Percentiles rank a stretch among this genome's conserved stretches.
phyloP scores from a whole-genome alignment of 2,888 invertebrate genomes.

The Acrobasis suavella region DNA sequence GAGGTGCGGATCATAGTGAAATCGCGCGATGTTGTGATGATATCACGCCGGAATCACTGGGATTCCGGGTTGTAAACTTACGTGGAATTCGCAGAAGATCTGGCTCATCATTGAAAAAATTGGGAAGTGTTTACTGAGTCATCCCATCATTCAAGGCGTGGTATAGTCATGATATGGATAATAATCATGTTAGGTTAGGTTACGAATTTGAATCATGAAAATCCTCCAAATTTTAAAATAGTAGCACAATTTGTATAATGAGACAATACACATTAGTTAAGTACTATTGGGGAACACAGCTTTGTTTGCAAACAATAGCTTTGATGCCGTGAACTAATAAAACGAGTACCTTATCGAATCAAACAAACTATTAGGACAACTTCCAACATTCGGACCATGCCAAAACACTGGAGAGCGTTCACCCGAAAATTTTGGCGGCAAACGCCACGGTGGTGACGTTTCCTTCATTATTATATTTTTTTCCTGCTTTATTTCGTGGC shows the following conservation, averaged over 20 bases:
- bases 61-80: constrained; percentile 29
- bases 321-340: constrained; percentile 42
- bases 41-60: constrained; percentile 49
- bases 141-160: background rate
- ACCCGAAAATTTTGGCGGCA: constrained; percentile 77
- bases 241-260: background rate
- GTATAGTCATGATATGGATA: background rate
- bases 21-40: constrained; percentile 46
- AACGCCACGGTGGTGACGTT: constrained; percentile 64
- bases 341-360: constrained; percentile 66
- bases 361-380: constrained; percentile 75
- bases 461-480: constrained; percentile 75
- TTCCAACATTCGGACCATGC: constrained; percentile 68
- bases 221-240: no score
- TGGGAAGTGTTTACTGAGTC: constrained; percentile 15
- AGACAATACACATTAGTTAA: background rate
- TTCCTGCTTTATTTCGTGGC: constrained; percentile 64
- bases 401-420: constrained; percentile 80
- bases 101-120: constrained; percentile 19
- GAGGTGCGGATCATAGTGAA: constrained; percentile 48
- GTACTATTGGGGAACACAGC: background rate
- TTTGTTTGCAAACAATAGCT: constrained; percentile 32
- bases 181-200: background rate
- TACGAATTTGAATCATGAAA: background rate
- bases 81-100: constrained; percentile 21